Evolutionary conservation across 2,888 invertebrate species (phyloP).

Genomic region (Drosophila differens): DNA sequence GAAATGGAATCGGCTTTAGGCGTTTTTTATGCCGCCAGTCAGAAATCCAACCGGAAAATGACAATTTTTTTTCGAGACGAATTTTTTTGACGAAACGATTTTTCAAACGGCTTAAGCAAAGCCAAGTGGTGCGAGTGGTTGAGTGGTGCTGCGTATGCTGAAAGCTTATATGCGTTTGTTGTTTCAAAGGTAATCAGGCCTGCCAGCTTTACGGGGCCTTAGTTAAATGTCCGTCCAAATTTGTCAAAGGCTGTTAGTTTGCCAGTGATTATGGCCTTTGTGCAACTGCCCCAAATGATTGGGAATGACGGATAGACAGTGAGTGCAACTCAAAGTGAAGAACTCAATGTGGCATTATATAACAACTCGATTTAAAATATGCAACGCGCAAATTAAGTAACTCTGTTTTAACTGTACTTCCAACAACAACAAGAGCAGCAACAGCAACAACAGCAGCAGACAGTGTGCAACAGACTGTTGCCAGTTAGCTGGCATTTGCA

Average conservation of each 20-base stretch:
- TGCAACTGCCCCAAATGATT: constrained; percentile 15
- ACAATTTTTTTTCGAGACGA: constrained; percentile 25
- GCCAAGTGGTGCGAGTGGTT: not conserved
- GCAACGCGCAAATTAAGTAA: constrained; percentile 18
- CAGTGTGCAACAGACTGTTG: constrained; percentile 24
- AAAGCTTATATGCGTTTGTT: constrained; percentile 15
- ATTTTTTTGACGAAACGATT: constrained; percentile 7
- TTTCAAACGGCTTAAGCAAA: constrained; percentile 32
- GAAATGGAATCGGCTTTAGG: constrained; percentile 20
- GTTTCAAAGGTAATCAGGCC: constrained; percentile 43
- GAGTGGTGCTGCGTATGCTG: not conserved
- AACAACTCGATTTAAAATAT: constrained; percentile 23
- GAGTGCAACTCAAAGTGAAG: constrained; percentile 20
- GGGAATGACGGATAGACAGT: constrained; percentile 10
- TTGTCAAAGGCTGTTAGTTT: constrained; percentile 46
- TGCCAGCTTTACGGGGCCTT: constrained; percentile 46
- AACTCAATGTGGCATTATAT: constrained; percentile 39
- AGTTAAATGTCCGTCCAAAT: constrained; percentile 36
- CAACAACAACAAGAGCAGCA: constrained; percentile 20
- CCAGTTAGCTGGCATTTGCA: constrained; percentile 16
- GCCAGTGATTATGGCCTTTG: not conserved
- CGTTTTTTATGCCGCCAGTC: constrained; percentile 28
- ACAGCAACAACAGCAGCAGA: not conserved
- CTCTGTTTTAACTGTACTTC: constrained; percentile 17
- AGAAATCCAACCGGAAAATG: constrained; percentile 46